phyloP scores from a whole-genome alignment of 2,113 vertebrate genomes.

The Psilopsiagon aurifrons region DNA sequence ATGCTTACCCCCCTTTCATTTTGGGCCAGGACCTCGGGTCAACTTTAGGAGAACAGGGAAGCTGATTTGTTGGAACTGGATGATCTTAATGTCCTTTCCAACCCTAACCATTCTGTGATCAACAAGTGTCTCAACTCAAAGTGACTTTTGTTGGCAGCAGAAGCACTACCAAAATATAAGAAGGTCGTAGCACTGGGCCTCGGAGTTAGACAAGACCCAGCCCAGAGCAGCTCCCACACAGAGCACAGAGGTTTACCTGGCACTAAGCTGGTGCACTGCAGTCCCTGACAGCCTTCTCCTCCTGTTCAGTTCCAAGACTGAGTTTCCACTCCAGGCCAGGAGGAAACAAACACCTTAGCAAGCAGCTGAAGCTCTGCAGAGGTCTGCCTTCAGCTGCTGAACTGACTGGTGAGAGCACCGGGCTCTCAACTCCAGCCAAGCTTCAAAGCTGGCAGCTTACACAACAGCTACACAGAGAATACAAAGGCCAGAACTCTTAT shows the following conservation, averaged over 20 bases:
- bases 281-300: background rate
- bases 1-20: background rate
- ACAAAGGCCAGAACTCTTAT: background rate
- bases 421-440: accelerated
- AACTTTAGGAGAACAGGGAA: background rate
- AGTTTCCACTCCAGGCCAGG: background rate
- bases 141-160: background rate
- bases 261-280: background rate
- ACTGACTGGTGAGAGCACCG: background rate
- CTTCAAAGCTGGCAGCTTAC: background rate
- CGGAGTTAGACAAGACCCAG: background rate
- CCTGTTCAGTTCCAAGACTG: background rate
- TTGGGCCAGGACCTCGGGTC: background rate
- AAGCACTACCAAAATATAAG: background rate
- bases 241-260: background rate
- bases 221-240: background rate
- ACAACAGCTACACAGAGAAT: background rate
- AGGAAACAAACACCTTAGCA: background rate
- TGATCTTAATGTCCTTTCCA: background rate
- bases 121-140: background rate
- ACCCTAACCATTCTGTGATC: background rate
- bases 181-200: background rate
- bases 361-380: background rate
- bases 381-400: background rate
- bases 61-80: background rate